Evolutionary conservation across 2,113 vertebrate genomes (phyloP), one percentile per base, ranked within the genome.

Genomic region (Takifugu flavidus): DNA sequence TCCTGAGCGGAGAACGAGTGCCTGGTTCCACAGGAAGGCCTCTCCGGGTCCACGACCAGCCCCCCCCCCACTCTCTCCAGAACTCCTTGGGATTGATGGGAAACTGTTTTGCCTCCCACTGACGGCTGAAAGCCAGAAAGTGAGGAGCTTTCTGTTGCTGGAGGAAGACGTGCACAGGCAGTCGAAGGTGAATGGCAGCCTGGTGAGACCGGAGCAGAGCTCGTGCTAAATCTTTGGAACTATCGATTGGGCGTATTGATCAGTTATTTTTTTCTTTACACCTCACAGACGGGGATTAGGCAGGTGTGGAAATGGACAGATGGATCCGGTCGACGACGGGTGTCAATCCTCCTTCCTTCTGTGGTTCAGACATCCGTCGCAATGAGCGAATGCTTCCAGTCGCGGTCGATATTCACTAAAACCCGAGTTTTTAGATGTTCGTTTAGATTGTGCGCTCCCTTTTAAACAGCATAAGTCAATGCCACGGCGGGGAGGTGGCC

Each of bases 221-320:
- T 86, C 70, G 70, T 59, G 54, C 59, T 74, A 70, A 81, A 75
- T 81, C 79, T 77, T 74, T 77, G 60, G 74, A 55, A 53, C 71
- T 49, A 86, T 89, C 47, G 87, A 87, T 86, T 73, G 26, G 34
- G n/a, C n/a, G 11, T 71, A 90, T 90, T 67, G 87, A 90, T 82
- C 65, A 52, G 13, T 46, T 56, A 69, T 79, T 59, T 59, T 76
- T 73, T 45, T 49, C 50, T 56, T 28, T 47, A 45, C 53, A 49
- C 58, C 62, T 60, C 54, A 46, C 29, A 65, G 70, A 67, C 59
- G 62, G 56, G 47, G 34, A 70, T 4, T 11, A 27, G 43, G 61
- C 67, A 80, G 86, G 53, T 81, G 70, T 62, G 59, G 64, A 80
- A 74, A 77, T 78, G 75, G 61, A 39, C 59, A 74, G 63, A 85